Percentiles rank a stretch among this genome's conserved stretches.
Conservation (phyloP, 2,888 invertebrate genomes). For the Zootermopsis nevadensis region DNA sequence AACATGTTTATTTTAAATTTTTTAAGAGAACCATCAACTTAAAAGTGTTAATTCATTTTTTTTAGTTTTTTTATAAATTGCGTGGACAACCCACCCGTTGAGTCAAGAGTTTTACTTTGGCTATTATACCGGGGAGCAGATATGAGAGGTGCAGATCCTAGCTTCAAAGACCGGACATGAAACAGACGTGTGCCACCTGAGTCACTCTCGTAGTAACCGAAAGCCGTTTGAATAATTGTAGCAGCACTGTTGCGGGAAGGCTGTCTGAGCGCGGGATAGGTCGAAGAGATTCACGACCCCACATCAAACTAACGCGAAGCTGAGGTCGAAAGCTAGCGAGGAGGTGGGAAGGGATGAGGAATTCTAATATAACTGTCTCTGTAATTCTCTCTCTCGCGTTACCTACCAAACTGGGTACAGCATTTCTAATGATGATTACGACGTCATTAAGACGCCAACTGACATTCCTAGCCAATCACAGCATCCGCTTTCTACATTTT, state of each 20-base stretch:
- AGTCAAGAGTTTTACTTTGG: too few relatives aligned
- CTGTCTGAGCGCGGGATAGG: background rate
- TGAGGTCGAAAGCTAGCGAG: background rate
- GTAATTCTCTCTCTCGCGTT: background rate
- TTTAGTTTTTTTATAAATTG: too few relatives aligned
- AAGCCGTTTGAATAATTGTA: background rate
- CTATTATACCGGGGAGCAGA: too few relatives aligned
- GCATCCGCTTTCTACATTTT: conserved; percentile 23
- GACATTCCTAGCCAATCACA: conserved; percentile 46
- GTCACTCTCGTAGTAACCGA: background rate
- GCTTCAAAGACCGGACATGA: too few relatives aligned
- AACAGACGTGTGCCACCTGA: too few relatives aligned
- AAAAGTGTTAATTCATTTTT: too few relatives aligned
- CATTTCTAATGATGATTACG: conserved; percentile 40
- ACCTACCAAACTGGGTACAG: background rate
- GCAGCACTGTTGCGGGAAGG: background rate
- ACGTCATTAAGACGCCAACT: conserved; percentile 44
- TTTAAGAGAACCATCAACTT: too few relatives aligned
- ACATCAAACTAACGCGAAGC: background rate
- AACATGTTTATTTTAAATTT: too few relatives aligned
- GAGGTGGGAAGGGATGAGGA: background rate
- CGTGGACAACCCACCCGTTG: too few relatives aligned
- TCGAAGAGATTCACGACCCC: conserved; percentile 7
- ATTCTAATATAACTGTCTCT: conserved; percentile 15
- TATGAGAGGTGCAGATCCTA: too few relatives aligned